phyloP scores from a whole-genome alignment of 2,113 vertebrate species.

The Lathamus discolor region DNA sequence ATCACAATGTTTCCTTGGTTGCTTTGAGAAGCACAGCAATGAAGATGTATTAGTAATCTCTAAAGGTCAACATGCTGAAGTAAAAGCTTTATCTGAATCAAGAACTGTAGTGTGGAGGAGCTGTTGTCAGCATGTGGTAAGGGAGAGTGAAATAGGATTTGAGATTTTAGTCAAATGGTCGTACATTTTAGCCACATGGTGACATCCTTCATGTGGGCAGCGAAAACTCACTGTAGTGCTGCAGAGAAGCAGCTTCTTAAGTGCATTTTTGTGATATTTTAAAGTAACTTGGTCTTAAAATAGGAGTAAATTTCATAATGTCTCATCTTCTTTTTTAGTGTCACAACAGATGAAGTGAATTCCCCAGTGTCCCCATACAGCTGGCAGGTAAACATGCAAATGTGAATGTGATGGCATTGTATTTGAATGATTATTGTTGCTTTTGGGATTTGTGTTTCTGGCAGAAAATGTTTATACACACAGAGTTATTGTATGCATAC shows the following conservation, averaged over 20 bases:
- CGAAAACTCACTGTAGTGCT: background rate
- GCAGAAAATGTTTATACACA: background rate
- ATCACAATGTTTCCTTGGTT: background rate
- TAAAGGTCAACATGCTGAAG: background rate
- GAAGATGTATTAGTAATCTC: background rate
- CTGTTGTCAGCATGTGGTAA: background rate
- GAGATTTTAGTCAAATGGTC: background rate
- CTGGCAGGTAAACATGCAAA: conserved; percentile 82
- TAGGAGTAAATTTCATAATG: background rate
- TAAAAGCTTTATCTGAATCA: background rate
- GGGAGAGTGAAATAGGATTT: background rate
- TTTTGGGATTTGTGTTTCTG: background rate
- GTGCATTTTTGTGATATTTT: background rate
- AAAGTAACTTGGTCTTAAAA: background rate
- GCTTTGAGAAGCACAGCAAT: background rate
- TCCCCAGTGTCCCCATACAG: conserved; percentile 80
- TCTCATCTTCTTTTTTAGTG: conserved; percentile 72
- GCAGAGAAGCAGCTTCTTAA: background rate
- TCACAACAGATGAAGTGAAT: conserved; percentile 87
- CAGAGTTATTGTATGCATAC: background rate
- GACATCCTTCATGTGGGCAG: background rate
- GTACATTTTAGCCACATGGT: background rate
- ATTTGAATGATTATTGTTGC: background rate
- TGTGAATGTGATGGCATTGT: background rate
- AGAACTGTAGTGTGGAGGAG: background rate